Base-by-base conservation (phyloP, 1,140 invertebrate genomes). In the Tyrophagus putrescentiae region DNA sequence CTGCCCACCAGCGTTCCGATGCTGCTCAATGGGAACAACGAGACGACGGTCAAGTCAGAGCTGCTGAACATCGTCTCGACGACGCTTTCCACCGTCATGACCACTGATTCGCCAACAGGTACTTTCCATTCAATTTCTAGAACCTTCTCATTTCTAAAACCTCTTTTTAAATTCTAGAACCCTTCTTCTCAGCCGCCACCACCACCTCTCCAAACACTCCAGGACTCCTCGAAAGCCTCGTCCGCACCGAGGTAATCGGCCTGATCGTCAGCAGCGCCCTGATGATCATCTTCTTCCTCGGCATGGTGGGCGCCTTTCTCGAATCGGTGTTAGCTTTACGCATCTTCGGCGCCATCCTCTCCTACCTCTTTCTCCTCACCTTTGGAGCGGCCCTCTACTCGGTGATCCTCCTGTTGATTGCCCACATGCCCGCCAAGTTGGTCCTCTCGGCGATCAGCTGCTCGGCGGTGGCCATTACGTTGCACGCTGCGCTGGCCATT, bases 241-340 rank as follows among this genome's bases (percentile, higher is more conserved):
- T 54, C 28, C 56, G 33, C 9, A 2, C 4, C 1, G 56, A 57
- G 32, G 31, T 57, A n/a, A 39, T 39, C 16, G 32, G 32, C n/a
- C 16, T 57, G 11, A 41, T 57, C 42, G 31, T 57, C 4, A 3
- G 13, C 4, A 41, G 34, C 4, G 36, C 36, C 23, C 18, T 57
- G 13, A 57, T 57, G 56, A 34, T 57, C 16, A 57, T 57, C 2
- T 57, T 57, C 18, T 54, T 57, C 28, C n/a, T 57, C 16, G 56
- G 56, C 29, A 21, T 57, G 31, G 44, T 57, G 2, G 56, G 56
- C n/a, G 32, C 56, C 13, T 39, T 57, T 21, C 36, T 57, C 18
- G 56, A 57, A 57, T 57, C 56, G n/a, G n/a, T 57, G 2, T 29
- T 57, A 16, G 28, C 21, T 41, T 41, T 57, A n/a, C 32, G 56